Percentiles rank a stretch among this genome's conserved stretches.
phyloP scores from a whole-genome alignment of 1,140 invertebrate species.

The Coptotermes formosanus region DNA sequence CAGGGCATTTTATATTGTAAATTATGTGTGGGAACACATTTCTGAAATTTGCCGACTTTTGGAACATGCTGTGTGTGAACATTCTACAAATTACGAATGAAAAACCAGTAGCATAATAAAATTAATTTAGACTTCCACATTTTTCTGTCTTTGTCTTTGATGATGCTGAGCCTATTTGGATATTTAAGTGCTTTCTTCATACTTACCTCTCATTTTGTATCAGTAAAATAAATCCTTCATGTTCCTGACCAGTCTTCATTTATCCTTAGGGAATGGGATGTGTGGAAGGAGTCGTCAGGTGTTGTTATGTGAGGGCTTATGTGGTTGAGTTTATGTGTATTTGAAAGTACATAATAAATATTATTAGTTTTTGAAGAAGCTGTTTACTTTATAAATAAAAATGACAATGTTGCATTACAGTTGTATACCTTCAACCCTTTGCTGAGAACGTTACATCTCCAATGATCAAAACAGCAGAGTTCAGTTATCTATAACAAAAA shows the following conservation, averaged over 20 bases:
- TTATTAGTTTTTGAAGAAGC: not conserved
- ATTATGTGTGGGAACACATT: no score
- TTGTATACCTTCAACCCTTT: not conserved
- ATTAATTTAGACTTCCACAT: not conserved
- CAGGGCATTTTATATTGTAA: no score
- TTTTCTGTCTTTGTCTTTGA: not conserved
- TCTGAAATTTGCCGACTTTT: no score
- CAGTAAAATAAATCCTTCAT: no score
- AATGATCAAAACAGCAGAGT: not conserved
- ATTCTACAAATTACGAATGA: not conserved
- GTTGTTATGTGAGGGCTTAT: not conserved
- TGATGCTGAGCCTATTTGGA: no score
- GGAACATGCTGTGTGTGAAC: no score
- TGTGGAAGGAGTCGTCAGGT: not conserved
- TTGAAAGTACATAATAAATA: not conserved
- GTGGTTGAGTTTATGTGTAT: no score
- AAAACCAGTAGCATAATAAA: not conserved
- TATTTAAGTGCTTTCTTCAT: no score
- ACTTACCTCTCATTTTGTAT: no score
- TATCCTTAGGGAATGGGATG: not conserved
- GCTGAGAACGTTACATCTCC: not conserved
- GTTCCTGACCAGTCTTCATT: no score
- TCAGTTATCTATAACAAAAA: not conserved
- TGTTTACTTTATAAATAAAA: conserved; percentile 20
- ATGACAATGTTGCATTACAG: not conserved